Evolutionary conservation across 1,140 invertebrate genomes (phyloP), one percentile per base, ranked within the genome.

Genomic region (Arion vulgaris): DNA sequence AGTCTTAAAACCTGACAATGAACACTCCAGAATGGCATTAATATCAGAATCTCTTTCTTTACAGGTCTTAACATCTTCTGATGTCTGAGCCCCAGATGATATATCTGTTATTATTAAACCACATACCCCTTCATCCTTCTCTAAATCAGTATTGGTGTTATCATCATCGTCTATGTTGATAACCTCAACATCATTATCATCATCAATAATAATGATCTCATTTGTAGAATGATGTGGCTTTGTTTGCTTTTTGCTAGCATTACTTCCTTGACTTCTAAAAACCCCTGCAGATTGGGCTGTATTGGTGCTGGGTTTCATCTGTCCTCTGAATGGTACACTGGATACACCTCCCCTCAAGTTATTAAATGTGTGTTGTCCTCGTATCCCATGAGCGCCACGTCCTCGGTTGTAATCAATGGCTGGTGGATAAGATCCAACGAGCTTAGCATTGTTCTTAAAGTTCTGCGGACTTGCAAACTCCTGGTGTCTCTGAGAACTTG

Each of bases 171-270:
- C 68, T 69, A n/a, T n/a, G n/a, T n/a, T n/a, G n/a, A n/a, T n/a
- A n/a, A 1, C 73, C 11, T 75, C 15, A 75, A 45, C 28, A 28
- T 75, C 41, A 49, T n/a, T n/a, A n/a, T 75, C 45, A 51, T 74
- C 72, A 9, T 75, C 45, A n/a, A 51, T 34, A 28, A 75, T 45
- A 49, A 75, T 75, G 11, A 75, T 45, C n/a, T 75, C 73, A 53
- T 34, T 34, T 45, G 41, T 7, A 49, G 11, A 15, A 11, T 2
- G 72, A 38, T 13, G 5, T 23, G 72, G 72, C 39, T 74, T 39
- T n/a, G 28, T 13, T 2, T 39, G 36, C 38, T 41, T 41, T 41
- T n/a, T 1, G 1, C 51, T 32, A n/a, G n/a, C n/a, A n/a, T n/a
- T n/a, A n/a, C 5, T 28, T 72, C 36, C 23, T 38, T 38, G 7